These are phyloP conservation scores for Myopa tessellatipennis DNA, from an alignment of 2,888 invertebrate genomes.

Conservation along the genomic window DNA sequence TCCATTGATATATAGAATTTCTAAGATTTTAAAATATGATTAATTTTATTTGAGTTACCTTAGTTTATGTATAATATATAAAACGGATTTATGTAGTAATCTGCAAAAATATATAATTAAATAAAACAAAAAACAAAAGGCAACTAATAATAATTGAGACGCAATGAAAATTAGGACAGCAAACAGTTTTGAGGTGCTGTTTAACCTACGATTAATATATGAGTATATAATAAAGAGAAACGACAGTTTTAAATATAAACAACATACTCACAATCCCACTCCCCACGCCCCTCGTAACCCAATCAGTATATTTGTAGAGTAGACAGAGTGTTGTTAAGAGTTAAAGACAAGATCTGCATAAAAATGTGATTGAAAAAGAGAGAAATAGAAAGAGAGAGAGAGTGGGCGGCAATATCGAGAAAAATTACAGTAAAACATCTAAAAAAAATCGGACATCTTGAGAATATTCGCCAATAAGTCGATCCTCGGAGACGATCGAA, in stretches of 20 bases:
- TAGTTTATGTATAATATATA: conserved; percentile 26
- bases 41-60: conserved; percentile 25
- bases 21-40: conserved; percentile 30
- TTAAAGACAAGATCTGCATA: background rate
- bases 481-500: too few species aligned
- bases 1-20: conserved; percentile 11
- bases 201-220: background rate
- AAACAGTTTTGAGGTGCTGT: background rate
- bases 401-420: too few species aligned
- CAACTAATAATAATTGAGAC: conserved; percentile 11
- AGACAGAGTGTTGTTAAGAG: background rate
- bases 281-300: background rate
- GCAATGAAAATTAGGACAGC: background rate
- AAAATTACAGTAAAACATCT: too few species aligned
- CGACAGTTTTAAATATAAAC: too few species aligned
- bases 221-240: background rate
- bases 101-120: conserved; percentile 26
- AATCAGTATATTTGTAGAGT: background rate
- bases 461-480: too few species aligned
- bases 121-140: conserved; percentile 10
- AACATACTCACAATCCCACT: too few species aligned
- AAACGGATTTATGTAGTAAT: conserved; percentile 25
- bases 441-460: too few species aligned
- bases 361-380: background rate
- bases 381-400: background rate